Base-by-base conservation (phyloP, 2,113 vertebrate genomes). In the Lipotes vexillifer region DNA sequence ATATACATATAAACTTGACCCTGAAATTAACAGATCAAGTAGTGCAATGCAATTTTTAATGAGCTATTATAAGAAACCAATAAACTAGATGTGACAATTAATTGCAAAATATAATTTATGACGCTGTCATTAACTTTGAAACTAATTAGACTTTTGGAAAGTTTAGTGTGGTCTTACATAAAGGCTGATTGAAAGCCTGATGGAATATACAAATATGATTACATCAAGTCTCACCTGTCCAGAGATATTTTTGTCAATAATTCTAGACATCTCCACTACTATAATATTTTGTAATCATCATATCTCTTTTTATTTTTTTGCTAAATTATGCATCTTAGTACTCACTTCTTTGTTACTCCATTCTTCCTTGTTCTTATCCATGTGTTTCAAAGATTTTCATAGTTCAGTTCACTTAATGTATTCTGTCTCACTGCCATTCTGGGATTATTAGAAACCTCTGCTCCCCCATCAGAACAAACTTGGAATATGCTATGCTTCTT, bases 11-110 rank as follows among this genome's bases (percentile, higher is more conserved):
- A 95, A 93, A 93, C 9, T 49, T 82, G 52, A 93, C n/a, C 66
- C 72, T 90, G 36, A 92, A 90, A 95, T 94, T 97, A 95, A 15
- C 38, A 78, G 9, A 71, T 72, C 46, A 66, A 57, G 1, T 7
- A 77, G n/a, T 68, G 3, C 25, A 92, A 90, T 84, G 14, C 8
- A 88, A 69, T 59, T 94, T 96, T 96, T 88, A 97, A 88, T 72
- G 20, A 82, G 31, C 33, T 95, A 27, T 81, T 95, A 69, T 20
- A 65, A 38, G 33, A 93, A 90, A 59, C 21, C 75, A 94, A 52
- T 59, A 88, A 66, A 68, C 1, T 23, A 92, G 27, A 10, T 90
- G 15, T 94, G 90, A 96, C 55, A 90, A 75, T 57, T 27, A 31
- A 55, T 46, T 66, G 6, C 33, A 90, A 97, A 85, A 63, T 81